phyloP scores from a whole-genome alignment of 2,797 vertebrate species.

The Mus caroli region DNA sequence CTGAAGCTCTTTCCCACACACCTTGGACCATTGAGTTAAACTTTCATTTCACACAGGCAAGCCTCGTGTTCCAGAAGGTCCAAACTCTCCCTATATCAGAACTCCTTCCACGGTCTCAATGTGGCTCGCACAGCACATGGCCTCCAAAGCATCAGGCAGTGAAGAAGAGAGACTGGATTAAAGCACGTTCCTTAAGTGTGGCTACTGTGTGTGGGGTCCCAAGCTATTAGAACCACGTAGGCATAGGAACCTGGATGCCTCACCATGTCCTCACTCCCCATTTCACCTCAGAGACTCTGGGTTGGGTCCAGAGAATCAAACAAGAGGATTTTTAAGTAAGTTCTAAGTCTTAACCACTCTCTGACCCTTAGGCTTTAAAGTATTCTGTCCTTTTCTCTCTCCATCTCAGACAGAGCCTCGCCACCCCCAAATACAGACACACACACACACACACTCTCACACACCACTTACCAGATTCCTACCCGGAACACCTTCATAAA shows the following conservation, averaged over 20 bases:
- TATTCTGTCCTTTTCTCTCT: neutral
- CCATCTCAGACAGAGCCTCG: neutral
- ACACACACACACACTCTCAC: neutral
- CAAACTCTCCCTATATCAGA: neutral
- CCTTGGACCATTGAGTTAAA: neutral
- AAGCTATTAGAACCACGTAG: rapidly evolving
- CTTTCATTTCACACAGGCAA: neutral
- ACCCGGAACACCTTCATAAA: slow-evolving; percentile 70
- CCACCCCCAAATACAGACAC: neutral
- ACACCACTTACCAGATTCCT: slow-evolving; percentile 57
- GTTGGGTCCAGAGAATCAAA: neutral
- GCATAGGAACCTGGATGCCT: neutral
- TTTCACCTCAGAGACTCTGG: neutral
- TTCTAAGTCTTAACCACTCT: neutral
- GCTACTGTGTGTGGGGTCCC: rapidly evolving
- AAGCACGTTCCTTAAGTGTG: neutral
- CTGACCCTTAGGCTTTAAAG: neutral
- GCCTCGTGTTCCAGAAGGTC: neutral
- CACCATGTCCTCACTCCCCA: neutral
- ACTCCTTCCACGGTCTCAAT: neutral
- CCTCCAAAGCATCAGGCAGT: neutral
- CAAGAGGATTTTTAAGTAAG: neutral
- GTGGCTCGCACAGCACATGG: neutral
- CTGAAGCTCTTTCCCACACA: neutral
- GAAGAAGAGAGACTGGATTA: neutral